Evolutionary conservation across 2,797 vertebrate species (phyloP), one percentile per base, ranked within the genome.

Genomic region (Smutsia temminckii): DNA sequence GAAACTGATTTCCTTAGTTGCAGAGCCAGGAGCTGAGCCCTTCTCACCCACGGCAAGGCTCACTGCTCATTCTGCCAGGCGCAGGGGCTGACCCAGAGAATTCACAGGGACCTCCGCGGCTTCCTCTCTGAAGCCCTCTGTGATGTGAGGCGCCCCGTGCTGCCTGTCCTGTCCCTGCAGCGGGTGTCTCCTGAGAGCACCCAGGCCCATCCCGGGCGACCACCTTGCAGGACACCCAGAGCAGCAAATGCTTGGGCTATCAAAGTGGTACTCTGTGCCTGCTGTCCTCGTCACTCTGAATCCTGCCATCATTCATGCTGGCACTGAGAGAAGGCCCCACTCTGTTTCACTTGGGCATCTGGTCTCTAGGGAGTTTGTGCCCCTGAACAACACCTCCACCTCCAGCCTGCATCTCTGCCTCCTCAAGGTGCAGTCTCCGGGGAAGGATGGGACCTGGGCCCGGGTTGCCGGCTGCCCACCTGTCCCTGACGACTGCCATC

Each of bases 341-440:
- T 2, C 11, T 34, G 53, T 21, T 49, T 89, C 11, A 0, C 79
- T 23, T 0, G 1, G 57, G 20, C 61, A 8, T 25, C 71, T 46
- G 51, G 40, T 23, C 64, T 89, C 49, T 3, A 6, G 5, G 25
- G 11, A 71, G 69, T 27, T 9, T 18, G 4, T 21, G 37, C 32
- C 9, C 51, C 42, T 32, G 21, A 16, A 13, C 3, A 4, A 23
- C 0, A 42, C 53, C 23, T 0, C 37, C 0, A 42, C 53, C 23
- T 0, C 37, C 55, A 32, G 61, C 68, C 27, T 14, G 13, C 3
- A n/a, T 49, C 34, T 32, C 20, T 4, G 5, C 4, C 46, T n/a
- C n/a, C 57, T 91, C 2, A 0, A 66, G 25, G 14, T 3, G 37
- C 11, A 27, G 27, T n/a, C 8, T 53, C 27, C 2, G 0, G 32